These are phyloP conservation scores for Caenorhabditis wallacei DNA, from an alignment of 2,888 invertebrate species.

Conservation along the genomic window DNA sequence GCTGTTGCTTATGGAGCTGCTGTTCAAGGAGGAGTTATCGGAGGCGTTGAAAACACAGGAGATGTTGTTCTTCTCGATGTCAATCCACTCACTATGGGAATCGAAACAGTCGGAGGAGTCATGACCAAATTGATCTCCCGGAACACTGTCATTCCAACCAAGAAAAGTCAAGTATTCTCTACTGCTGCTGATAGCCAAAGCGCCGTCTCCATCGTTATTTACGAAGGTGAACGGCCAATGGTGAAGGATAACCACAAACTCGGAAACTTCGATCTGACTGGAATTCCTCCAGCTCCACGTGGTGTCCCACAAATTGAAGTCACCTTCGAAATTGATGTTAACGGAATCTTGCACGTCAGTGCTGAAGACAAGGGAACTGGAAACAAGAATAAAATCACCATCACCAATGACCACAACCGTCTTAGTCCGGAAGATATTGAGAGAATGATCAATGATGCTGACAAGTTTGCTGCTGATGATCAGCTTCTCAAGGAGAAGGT, in stretches of 20 bases:
- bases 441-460: slow-evolving; percentile 98
- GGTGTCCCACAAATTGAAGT: slow-evolving; percentile 84
- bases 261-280: slow-evolving; percentile 92
- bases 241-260: slow-evolving; percentile 99
- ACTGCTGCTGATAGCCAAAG: slow-evolving; percentile 99
- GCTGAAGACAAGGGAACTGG: slow-evolving; percentile 99
- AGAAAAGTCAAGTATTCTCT: slow-evolving; percentile 99
- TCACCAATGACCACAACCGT: slow-evolving; percentile 93
- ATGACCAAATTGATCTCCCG: slow-evolving; percentile 98
- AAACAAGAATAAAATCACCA: slow-evolving; percentile 97
- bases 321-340: slow-evolving; percentile 86
- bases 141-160: slow-evolving; percentile 98
- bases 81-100: slow-evolving; percentile 98
- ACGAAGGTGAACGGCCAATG: slow-evolving; percentile 99
- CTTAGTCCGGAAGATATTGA: slow-evolving; percentile 98
- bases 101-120: slow-evolving; percentile 99
- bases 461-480: slow-evolving; percentile 99
- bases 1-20: slow-evolving; percentile 99
- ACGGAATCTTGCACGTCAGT: slow-evolving; percentile 87
- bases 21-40: slow-evolving; percentile 97
- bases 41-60: slow-evolving; percentile 91
- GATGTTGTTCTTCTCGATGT: slow-evolving; percentile 97
- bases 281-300: slow-evolving; percentile 85
- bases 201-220: slow-evolving; percentile 98
- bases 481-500: slow-evolving; percentile 88